Evolutionary conservation across 2,113 vertebrate genomes (phyloP).

Genomic region (Sorex fumeus): DNA sequence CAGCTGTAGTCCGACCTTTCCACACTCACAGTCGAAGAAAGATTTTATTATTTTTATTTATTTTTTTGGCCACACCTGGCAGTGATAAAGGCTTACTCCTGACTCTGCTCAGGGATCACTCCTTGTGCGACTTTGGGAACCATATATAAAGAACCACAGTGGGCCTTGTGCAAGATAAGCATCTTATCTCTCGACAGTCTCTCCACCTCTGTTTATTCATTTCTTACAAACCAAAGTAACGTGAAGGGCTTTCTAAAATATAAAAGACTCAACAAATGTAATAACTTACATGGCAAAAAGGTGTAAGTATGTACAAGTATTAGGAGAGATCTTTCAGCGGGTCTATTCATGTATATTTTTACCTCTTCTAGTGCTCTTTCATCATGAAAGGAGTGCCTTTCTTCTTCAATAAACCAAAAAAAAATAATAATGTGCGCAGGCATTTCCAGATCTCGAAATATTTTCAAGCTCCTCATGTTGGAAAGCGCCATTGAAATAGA

Average conservation of each 20-base stretch:
- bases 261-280: constrained; percentile 14
- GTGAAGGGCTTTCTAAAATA: constrained; percentile 1
- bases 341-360: background rate
- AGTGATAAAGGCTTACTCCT: too few species aligned
- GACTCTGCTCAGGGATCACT: too few species aligned
- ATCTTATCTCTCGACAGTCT: too few species aligned
- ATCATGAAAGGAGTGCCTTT: background rate
- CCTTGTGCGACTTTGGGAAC: too few species aligned
- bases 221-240: constrained; percentile 47
- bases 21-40: too few species aligned
- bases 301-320: background rate
- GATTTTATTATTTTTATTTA: too few species aligned
- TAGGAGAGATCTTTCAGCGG: constrained; percentile 33
- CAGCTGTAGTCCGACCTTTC: too few species aligned
- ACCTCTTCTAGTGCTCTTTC: background rate
- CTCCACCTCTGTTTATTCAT: background rate
- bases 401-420: constrained; percentile 31
- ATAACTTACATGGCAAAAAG: background rate
- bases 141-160: too few species aligned
- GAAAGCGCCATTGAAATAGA: constrained; percentile 51
- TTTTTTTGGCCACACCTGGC: too few species aligned
- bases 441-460: constrained; percentile 51
- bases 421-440: background rate
- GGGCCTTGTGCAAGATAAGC: too few species aligned
- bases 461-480: constrained; percentile 30